Evolutionary conservation across 1,140 invertebrate genomes (phyloP), one percentile per base, ranked within the genome.

Genomic region (Bilobella aurantiaca): DNA sequence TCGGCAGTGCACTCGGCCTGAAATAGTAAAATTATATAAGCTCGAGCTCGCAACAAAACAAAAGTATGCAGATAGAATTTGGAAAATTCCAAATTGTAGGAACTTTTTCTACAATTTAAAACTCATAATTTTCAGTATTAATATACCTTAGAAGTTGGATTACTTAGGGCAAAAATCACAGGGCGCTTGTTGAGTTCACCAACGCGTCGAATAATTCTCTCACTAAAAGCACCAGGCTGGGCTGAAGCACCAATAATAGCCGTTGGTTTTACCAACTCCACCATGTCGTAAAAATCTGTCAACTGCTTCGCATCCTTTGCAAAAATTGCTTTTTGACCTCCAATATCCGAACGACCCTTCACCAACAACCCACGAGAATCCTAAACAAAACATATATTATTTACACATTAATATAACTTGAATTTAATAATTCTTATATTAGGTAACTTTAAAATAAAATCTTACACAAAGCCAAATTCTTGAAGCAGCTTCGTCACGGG

Each of bases 1-100:
- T 94, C 91, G 23, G 95, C 95, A n/a, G 95, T 98, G 75, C 94
- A 97, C 78, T 98, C 95, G 2, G 95, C 93, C 80, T n/a, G n/a
- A n/a, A n/a, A n/a, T n/a, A n/a, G n/a, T n/a, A n/a, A n/a, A n/a
- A n/a, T n/a, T n/a, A n/a, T n/a, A n/a, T n/a, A n/a, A n/a, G n/a
- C n/a, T n/a, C n/a, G n/a, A n/a, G n/a, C n/a, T n/a, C n/a, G n/a
- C n/a, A n/a, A n/a, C n/a, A n/a, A n/a, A n/a, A n/a, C n/a, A n/a
- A n/a, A n/a, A n/a, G n/a, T n/a, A n/a, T n/a, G n/a, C n/a, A n/a
- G n/a, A n/a, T n/a, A n/a, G n/a, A n/a, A n/a, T n/a, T n/a, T n/a
- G n/a, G n/a, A n/a, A n/a, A n/a, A n/a, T n/a, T n/a, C n/a, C n/a
- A n/a, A n/a, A n/a, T n/a, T n/a, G n/a, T n/a, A n/a, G n/a, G n/a